Base-by-base conservation (phyloP, 1,140 invertebrate genomes). In the Neodiprion lecontei region DNA sequence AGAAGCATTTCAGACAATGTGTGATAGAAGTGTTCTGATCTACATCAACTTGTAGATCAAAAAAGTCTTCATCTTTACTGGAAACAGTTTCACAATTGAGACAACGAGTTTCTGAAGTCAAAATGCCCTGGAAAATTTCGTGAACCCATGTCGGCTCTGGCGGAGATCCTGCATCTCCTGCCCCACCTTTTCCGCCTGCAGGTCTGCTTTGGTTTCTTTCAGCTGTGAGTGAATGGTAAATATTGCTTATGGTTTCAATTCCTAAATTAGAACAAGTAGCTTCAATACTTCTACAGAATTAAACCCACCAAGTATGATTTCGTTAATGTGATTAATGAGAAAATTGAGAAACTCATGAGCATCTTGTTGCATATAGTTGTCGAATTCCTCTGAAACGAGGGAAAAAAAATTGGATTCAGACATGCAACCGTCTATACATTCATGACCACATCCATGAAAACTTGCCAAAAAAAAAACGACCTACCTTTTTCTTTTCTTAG, bases 311-410 rank as follows among this genome's bases (percentile, higher is more conserved):
- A 97, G 88, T 80, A 99, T 95, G 78, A 96, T 96, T 91, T 97
- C 96, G 90, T 96, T 97, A 83, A 97, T 97, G 85, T 96, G 95
- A 89, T 99, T 99, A 70, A 99, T 96, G 69, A 99, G 91, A 89
- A 99, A 99, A 88, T 99, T 99, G 69, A 99, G 91, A 91, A 99
- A 99, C 89, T 99, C 98, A 87, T 99, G 98, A 68, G 98, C 98
- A 94, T 99, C 98, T 91, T 99, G 98, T 88, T 99, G 98, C 95
- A 99, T 97, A 85, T 99, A 99, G 88, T 99, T 99, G 89, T 99
- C 98, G 92, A 99, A 99, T 83, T 98, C 94, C 89, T 99, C 98
- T 97, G 91, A 79, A 93, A 85, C 83, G 85, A 82, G 73, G 71
- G 66, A 48, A 74, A 73, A 9, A 69, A 68, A 53, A 12, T 73